Percentiles rank a stretch among this genome's conserved stretches.
These are phyloP conservation scores for Altica lythri DNA, from an alignment of 2,888 invertebrate genomes.

Conservation along the genomic window DNA sequence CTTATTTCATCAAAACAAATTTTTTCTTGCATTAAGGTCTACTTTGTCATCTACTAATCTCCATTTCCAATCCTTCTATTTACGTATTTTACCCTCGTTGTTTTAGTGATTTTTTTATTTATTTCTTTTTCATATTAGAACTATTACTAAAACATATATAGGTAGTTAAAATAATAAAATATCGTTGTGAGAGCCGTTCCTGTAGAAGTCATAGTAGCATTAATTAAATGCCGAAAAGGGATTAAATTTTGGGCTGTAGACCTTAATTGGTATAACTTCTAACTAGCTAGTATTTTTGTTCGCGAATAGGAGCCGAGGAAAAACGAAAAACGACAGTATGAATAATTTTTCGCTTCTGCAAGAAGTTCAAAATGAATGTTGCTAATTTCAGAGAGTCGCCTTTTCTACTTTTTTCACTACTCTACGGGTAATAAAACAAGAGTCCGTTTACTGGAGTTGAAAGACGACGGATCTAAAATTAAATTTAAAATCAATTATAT, in stretches of 20 bases:
- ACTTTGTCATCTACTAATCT: no score
- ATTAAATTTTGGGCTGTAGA: slow-evolving; percentile 32
- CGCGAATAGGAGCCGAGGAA: not conserved
- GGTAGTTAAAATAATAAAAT: no score
- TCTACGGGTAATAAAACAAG: slow-evolving; percentile 14
- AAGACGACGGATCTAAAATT: slow-evolving; percentile 1
- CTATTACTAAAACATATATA: no score
- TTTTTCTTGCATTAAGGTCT: no score
- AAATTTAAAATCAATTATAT: slow-evolving; percentile 8
- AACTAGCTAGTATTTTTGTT: slow-evolving; percentile 21
- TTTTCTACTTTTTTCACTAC: slow-evolving; percentile 13
- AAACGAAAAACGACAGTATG: slow-evolving; percentile 24
- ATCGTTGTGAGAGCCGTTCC: no score
- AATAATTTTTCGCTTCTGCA: slow-evolving; percentile 39
- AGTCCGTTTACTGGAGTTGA: slow-evolving; percentile 5
- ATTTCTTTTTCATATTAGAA: no score
- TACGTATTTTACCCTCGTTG: no score
- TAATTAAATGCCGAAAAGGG: slow-evolving; percentile 31
- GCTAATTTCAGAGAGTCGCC: slow-evolving; percentile 38
- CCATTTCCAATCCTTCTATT: no score
- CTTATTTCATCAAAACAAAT: no score
- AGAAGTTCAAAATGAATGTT: slow-evolving; percentile 38
- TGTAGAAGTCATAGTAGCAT: slow-evolving; percentile 21
- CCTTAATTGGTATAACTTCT: slow-evolving; percentile 33
- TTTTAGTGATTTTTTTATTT: no score